Conservation (phyloP, 2,113 vertebrate species). For the Narcine bancroftii region DNA sequence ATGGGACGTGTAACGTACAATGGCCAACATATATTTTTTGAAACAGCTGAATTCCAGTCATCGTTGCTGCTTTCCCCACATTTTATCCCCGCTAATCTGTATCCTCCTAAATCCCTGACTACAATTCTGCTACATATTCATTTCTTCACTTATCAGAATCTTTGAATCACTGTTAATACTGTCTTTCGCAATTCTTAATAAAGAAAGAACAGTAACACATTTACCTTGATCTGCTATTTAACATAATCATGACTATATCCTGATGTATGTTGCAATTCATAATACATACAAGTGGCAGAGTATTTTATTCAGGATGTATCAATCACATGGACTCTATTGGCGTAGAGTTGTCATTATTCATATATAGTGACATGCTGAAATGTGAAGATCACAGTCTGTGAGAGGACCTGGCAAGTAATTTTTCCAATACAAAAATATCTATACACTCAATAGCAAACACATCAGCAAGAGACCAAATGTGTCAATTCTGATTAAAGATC, state of each 20-base stretch:
- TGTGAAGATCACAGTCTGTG: neutral
- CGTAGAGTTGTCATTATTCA: neutral
- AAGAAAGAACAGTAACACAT: neutral
- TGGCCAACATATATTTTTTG: neutral
- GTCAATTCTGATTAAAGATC: no score
- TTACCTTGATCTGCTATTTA: neutral
- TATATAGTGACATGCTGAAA: neutral
- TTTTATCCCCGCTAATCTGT: neutral
- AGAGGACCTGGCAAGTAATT: neutral
- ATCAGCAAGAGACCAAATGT: no score
- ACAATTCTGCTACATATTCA: neutral
- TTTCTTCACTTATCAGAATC: neutral
- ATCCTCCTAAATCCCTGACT: neutral
- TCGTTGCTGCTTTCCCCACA: neutral
- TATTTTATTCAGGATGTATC: neutral
- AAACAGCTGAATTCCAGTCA: neutral
- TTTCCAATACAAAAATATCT: neutral
- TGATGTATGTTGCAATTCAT: neutral
- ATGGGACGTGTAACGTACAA: neutral
- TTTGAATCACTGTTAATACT: neutral
- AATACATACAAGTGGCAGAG: no score
- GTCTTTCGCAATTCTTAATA: neutral
- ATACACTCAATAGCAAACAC: no score
- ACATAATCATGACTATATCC: neutral
- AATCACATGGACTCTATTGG: neutral